phyloP scores from a whole-genome alignment of 1,140 invertebrate species.

The Rhyacophila brunnea region DNA sequence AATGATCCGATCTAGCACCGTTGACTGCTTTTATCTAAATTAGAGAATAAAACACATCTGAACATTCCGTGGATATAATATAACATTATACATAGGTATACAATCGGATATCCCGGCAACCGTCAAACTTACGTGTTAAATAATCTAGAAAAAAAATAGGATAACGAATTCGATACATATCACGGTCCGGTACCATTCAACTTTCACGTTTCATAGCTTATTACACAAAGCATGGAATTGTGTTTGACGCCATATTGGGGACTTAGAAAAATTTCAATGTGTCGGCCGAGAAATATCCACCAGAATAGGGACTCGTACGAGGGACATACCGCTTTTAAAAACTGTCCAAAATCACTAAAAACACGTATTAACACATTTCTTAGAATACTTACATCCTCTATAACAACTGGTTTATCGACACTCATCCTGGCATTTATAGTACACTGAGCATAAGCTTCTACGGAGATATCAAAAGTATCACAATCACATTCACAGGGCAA shows the following conservation, averaged over 20 bases:
- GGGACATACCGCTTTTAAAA: not conserved
- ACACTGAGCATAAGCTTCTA: not conserved
- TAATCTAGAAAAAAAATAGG: not conserved
- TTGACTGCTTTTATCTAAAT: slow-evolving; percentile 41
- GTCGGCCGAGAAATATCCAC: slow-evolving; percentile 45
- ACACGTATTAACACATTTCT: slow-evolving; percentile 34
- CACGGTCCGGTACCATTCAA: slow-evolving; percentile 15
- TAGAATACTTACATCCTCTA: slow-evolving; percentile 48
- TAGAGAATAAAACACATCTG: slow-evolving; percentile 9
- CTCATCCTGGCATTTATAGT: slow-evolving; percentile 40
- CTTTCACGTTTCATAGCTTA: slow-evolving; percentile 35
- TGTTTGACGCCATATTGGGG: slow-evolving; percentile 79
- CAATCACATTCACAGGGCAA: not conserved
- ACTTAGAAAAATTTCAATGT: slow-evolving; percentile 77
- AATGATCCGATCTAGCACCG: slow-evolving; percentile 55
- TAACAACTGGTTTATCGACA: slow-evolving; percentile 52
- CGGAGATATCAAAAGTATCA: slow-evolving; percentile 19
- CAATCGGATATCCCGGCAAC: no score
- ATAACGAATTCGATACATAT: not conserved
- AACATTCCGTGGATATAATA: not conserved
- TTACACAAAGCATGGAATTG: slow-evolving; percentile 58
- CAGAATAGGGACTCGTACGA: slow-evolving; percentile 21
- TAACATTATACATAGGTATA: slow-evolving; percentile 1
- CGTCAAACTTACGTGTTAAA: no score
- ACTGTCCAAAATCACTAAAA: slow-evolving; percentile 27